Evolutionary conservation across 2,888 invertebrate species (phyloP).

Genomic region (Hirtodrosophila trivittata): DNA sequence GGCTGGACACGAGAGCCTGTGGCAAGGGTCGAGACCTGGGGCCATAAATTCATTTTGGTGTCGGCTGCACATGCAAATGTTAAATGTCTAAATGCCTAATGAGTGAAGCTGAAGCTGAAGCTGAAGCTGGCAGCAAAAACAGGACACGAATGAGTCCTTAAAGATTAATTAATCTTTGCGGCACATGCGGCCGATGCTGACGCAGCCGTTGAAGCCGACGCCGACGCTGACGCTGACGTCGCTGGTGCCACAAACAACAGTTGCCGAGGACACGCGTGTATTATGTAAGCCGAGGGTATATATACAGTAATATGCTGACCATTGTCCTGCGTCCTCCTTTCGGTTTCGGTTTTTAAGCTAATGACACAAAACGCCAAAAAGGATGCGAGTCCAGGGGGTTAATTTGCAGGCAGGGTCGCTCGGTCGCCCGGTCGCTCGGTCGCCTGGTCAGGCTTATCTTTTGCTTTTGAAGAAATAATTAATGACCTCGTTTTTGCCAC

Average conservation of each 20-base stretch:
- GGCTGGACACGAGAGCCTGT: not conserved
- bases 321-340: slow-evolving; percentile 54
- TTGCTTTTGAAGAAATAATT: slow-evolving; percentile 83
- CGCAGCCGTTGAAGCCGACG: slow-evolving; percentile 16
- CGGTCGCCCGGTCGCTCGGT: slow-evolving; percentile 16
- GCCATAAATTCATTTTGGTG: slow-evolving; percentile 72
- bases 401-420: slow-evolving; percentile 61
- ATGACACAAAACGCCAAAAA: slow-evolving; percentile 81
- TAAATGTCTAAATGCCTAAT: slow-evolving; percentile 75
- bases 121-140: slow-evolving; percentile 48
- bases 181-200: slow-evolving; percentile 74
- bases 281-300: slow-evolving; percentile 4
- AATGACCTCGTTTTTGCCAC: slow-evolving; percentile 83
- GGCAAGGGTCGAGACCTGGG: no score
- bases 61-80: slow-evolving; percentile 79
- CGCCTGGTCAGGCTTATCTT: slow-evolving; percentile 79
- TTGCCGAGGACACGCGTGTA: slow-evolving; percentile 36
- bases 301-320: slow-evolving; percentile 59
- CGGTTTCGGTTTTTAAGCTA: slow-evolving; percentile 71
- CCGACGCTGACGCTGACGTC: slow-evolving; percentile 10
- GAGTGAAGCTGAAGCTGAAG: slow-evolving; percentile 65
- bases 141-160: slow-evolving; percentile 79
- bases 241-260: slow-evolving; percentile 55
- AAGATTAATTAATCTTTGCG: slow-evolving; percentile 83
- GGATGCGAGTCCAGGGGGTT: slow-evolving; percentile 64